These are phyloP conservation scores for Antrozous pallidus DNA, from an alignment of 2,797 vertebrate genomes.

Conservation along the genomic window DNA sequence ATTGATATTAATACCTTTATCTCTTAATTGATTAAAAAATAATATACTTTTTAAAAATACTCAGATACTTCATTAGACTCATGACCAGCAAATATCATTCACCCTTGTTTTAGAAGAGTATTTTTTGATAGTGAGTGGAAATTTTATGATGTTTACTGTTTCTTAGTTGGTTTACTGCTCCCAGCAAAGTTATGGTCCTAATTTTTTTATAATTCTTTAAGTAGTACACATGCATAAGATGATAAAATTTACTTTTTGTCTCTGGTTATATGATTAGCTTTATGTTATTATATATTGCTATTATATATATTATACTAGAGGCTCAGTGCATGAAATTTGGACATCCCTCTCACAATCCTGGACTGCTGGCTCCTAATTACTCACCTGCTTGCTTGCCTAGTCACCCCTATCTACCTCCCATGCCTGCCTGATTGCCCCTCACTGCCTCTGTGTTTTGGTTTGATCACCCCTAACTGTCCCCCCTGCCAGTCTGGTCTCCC, in stretches of 20 bases:
- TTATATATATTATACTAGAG: neutral
- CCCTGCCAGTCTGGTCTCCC: no score
- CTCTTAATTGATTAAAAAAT: neutral
- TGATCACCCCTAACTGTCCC: no score
- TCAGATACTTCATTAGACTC: neutral
- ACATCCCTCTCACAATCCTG: no score
- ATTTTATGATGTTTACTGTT: neutral
- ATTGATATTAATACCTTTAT: neutral
- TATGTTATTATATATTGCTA: neutral
- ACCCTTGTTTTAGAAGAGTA: neutral
- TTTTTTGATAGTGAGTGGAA: neutral
- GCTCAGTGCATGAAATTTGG: no score
- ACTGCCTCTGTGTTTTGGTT: no score
- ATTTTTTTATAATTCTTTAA: constrained; percentile 8
- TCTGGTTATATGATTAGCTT: neutral
- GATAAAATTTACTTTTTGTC: constrained; percentile 18
- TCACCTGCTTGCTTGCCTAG: no score
- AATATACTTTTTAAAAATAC: neutral
- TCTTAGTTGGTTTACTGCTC: neutral
- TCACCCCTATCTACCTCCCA: no score
- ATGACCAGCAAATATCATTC: neutral
- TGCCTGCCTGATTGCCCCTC: no score
- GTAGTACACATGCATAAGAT: neutral
- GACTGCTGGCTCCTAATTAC: no score
- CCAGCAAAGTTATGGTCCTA: neutral